Conservation (phyloP, 2,888 invertebrate genomes). For the Tolmerus cingulatus region DNA sequence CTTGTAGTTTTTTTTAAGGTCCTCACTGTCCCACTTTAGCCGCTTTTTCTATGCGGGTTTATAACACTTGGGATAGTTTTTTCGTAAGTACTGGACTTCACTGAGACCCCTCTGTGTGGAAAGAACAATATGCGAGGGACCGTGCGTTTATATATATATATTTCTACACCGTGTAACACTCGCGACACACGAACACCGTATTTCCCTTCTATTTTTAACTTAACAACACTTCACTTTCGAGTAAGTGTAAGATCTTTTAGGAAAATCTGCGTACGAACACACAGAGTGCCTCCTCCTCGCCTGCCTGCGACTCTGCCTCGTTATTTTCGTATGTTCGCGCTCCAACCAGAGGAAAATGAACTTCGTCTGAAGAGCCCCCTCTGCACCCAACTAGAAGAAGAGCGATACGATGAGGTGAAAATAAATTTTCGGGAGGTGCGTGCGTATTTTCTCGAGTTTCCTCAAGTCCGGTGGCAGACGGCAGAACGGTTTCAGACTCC, state of each 20-base stretch:
- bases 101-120: background rate
- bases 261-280: constrained; percentile 34
- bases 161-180: constrained; percentile 41
- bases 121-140: constrained; percentile 21
- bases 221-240: constrained; percentile 30
- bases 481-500: background rate
- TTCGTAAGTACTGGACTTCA: background rate
- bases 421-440: constrained; percentile 16
- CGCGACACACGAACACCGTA: constrained; percentile 48
- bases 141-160: constrained; percentile 23
- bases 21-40: background rate
- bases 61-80: background rate
- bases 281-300: background rate
- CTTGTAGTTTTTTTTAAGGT: background rate
- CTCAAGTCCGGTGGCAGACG: background rate
- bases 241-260: constrained; percentile 16
- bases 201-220: constrained; percentile 47
- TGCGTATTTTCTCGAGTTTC: constrained; percentile 1
- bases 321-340: constrained; percentile 15
- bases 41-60: background rate
- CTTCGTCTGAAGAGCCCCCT: constrained; percentile 15
- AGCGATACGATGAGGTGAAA: constrained; percentile 18
- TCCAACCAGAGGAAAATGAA: constrained; percentile 35
- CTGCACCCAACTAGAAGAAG: background rate
- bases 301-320: background rate